phyloP scores from a whole-genome alignment of 2,113 vertebrate species.

The Eublepharis macularius region DNA sequence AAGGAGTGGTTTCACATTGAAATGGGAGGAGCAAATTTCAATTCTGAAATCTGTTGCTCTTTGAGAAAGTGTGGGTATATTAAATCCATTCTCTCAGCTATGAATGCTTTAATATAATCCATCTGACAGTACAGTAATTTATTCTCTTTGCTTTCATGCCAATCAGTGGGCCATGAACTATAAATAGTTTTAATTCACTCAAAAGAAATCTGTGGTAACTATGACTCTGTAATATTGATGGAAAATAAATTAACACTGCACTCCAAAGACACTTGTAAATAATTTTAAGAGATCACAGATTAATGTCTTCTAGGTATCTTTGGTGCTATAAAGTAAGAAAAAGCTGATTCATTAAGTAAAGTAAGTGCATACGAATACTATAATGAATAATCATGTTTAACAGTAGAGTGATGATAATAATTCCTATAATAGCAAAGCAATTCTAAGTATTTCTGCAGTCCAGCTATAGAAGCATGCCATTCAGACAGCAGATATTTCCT shows the following conservation, averaged over 20 bases:
- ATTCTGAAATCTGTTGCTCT: neutral
- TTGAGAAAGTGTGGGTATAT: neutral
- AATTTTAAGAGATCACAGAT: slow-evolving; percentile 24
- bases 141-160: slow-evolving; percentile 25
- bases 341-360: slow-evolving; percentile 27
- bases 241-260: neutral
- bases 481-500: neutral
- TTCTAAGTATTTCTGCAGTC: neutral
- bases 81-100: neutral
- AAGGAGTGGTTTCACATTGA: neutral
- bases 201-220: neutral
- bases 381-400: neutral
- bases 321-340: slow-evolving; percentile 3
- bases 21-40: neutral
- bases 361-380: slow-evolving; percentile 9
- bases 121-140: slow-evolving; percentile 16
- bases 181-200: slow-evolving; percentile 18
- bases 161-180: slow-evolving; percentile 28
- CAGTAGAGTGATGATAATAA: neutral
- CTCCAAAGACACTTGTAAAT: slow-evolving; percentile 37
- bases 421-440: neutral
- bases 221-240: slow-evolving; percentile 14
- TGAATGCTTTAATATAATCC: slow-evolving; percentile 24
- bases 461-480: neutral
- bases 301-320: neutral